Evolutionary conservation across 2,888 invertebrate genomes (phyloP).

Genomic region (Tachystola acroxantha): DNA sequence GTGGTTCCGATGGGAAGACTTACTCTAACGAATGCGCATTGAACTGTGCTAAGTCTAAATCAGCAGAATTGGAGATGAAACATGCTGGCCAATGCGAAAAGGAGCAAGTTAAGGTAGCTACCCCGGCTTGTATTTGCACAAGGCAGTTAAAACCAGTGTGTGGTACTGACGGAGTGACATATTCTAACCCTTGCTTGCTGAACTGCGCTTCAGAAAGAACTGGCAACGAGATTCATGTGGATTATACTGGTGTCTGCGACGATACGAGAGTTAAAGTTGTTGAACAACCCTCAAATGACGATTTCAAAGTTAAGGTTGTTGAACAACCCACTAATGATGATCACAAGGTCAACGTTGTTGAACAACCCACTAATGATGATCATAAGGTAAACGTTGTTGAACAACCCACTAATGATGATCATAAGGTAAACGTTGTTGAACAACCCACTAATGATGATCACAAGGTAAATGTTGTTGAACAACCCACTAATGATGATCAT

Average conservation of each 20-base stretch:
- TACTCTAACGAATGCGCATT: conserved; percentile 33
- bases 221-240: background rate
- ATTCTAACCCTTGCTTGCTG: conserved; percentile 31
- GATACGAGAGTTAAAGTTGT: conserved; percentile 1
- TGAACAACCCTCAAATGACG: conserved; percentile 1
- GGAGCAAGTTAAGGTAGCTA: no score
- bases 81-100: no score
- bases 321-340: background rate
- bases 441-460: background rate
- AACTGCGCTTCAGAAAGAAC: conserved; percentile 20
- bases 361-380: background rate
- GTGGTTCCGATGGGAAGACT: conserved; percentile 26
- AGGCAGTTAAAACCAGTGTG: conserved; percentile 29
- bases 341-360: background rate
- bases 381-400: background rate
- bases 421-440: conserved; percentile 2
- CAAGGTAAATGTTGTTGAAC: background rate
- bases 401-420: background rate
- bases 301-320: background rate
- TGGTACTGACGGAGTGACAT: conserved; percentile 33
- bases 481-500: background rate
- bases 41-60: conserved; percentile 22
- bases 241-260: conserved; percentile 1
- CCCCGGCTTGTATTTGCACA: conserved; percentile 25
- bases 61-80: background rate